Percentiles rank a stretch among this genome's conserved stretches.
Conservation (phyloP, 2,888 invertebrate species). For the Melanophora roralis region DNA sequence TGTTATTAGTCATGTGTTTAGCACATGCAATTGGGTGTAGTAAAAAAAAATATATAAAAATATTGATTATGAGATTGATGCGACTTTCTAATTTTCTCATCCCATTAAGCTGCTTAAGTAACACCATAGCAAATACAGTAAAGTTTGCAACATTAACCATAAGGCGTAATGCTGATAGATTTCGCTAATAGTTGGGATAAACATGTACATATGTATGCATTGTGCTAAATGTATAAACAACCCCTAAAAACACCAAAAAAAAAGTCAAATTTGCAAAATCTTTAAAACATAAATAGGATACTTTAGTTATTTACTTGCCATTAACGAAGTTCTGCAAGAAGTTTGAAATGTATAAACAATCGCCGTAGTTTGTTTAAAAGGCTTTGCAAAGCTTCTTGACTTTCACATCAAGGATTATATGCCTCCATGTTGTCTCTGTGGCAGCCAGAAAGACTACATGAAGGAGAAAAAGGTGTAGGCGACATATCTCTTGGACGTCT, state of each 20-base stretch:
- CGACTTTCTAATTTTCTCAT: conserved; percentile 50
- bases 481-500: too few species aligned
- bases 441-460: too few species aligned
- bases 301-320: background rate
- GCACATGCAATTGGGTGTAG: conserved; percentile 19
- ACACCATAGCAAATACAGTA: conserved; percentile 28
- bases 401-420: too few species aligned
- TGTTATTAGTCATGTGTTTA: conserved; percentile 1
- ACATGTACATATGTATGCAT: background rate
- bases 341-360: background rate
- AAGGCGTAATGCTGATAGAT: conserved; percentile 54
- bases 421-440: too few species aligned
- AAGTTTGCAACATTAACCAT: conserved; percentile 51
- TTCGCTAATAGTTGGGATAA: conserved; percentile 49
- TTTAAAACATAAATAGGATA: background rate
- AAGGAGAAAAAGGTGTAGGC: too few species aligned
- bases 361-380: too few species aligned
- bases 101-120: conserved; percentile 40
- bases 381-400: too few species aligned
- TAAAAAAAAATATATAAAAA: conserved; percentile 35
- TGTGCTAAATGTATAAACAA: conserved; percentile 9
- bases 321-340: background rate
- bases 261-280: background rate
- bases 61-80: conserved; percentile 46
- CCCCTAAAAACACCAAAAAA: conserved; percentile 18